These are phyloP conservation scores for Harpalus rufipes DNA, from an alignment of 2,888 invertebrate species.

Conservation along the genomic window DNA sequence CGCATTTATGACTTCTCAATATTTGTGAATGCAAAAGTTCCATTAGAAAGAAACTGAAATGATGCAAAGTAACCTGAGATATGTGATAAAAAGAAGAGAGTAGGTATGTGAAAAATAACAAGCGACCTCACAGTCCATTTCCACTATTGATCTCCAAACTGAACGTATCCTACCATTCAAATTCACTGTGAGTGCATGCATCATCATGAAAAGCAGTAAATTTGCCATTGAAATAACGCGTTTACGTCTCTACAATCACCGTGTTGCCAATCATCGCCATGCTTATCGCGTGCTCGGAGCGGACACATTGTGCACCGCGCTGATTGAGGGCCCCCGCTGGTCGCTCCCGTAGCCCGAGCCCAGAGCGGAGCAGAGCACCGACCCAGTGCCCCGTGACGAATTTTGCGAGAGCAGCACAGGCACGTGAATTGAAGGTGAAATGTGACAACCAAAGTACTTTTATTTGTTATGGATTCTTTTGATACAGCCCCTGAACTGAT, in stretches of 20 bases:
- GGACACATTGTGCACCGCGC: conserved; percentile 35
- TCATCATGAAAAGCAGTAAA: conserved; percentile 47
- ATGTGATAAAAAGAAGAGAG: not conserved
- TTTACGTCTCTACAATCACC: conserved; percentile 40
- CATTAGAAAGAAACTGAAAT: not conserved
- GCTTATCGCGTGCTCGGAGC: conserved; percentile 41
- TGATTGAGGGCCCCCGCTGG: conserved; percentile 17
- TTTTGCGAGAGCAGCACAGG: not conserved
- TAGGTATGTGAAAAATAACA: not conserved
- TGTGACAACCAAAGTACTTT: conserved; percentile 46
- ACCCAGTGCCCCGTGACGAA: conserved; percentile 19
- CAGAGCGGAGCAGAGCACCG: too few relatives aligned
- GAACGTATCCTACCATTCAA: conserved; percentile 26
- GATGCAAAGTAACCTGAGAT: not conserved
- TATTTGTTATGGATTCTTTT: conserved; percentile 49
- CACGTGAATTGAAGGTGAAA: conserved; percentile 50
- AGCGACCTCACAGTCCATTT: not conserved
- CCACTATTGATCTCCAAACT: conserved; percentile 17
- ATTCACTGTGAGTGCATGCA: conserved; percentile 37
- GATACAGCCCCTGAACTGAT: conserved; percentile 13
- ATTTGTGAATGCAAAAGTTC: not conserved
- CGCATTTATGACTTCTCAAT: not conserved
- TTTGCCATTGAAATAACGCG: conserved; percentile 51
- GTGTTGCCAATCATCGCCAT: conserved; percentile 35
- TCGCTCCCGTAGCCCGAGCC: not conserved